phyloP scores from a whole-genome alignment of 2,113 vertebrate genomes.

The Pituophis catenifer region DNA sequence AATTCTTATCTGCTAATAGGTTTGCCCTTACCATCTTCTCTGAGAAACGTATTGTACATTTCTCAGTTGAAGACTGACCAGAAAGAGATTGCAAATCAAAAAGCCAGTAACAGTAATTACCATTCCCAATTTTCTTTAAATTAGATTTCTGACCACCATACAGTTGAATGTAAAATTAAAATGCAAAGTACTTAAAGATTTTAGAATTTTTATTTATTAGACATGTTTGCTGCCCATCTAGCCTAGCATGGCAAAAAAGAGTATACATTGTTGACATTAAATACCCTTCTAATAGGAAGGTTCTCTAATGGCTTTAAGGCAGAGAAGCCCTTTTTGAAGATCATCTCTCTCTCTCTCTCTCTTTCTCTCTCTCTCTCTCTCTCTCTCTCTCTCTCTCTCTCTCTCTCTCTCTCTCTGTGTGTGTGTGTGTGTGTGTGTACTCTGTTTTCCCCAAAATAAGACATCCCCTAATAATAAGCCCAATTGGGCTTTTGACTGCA shows the following conservation, averaged over 20 bases:
- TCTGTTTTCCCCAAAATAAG: no score
- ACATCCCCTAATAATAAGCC: no score
- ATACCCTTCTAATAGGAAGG: neutral
- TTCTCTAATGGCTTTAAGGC: neutral
- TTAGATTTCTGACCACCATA: neutral
- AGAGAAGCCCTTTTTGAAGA: neutral
- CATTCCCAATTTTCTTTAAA: neutral
- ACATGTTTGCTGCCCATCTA: neutral
- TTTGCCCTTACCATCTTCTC: neutral
- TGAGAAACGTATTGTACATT: conserved; percentile 11
- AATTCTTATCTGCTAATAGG: conserved; percentile 29
- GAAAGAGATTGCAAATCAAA: neutral
- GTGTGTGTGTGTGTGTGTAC: no score
- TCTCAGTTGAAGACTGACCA: neutral
- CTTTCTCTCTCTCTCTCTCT: accelerated
- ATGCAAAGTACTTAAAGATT: neutral
- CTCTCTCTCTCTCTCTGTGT: no score
- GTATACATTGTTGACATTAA: neutral
- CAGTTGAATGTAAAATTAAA: neutral
- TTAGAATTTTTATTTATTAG: neutral
- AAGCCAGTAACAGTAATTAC: neutral
- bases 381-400: no score
- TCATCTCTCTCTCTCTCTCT: neutral
- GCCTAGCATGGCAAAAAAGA: neutral
- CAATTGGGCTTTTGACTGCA: no score